A percentile compares a stretch with the other conserved stretches of the same genome.
Conservation (phyloP, 2,797 vertebrate genomes). For the Nasua narica region DNA sequence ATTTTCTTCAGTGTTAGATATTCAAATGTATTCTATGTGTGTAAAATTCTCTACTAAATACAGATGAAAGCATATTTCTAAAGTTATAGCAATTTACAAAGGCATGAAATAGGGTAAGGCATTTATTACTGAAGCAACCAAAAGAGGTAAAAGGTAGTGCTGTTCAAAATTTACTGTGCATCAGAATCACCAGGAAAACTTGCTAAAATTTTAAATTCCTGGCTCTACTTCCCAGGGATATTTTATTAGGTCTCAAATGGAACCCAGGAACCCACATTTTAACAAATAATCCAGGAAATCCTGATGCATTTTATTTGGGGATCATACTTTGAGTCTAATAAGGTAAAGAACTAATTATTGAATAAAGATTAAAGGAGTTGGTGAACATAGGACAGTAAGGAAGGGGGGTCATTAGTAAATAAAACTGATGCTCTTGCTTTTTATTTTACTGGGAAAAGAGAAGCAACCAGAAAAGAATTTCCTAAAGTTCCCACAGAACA, state of each 20-base stretch:
- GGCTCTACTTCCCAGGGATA: neutral
- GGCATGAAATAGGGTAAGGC: neutral
- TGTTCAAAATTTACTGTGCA: neutral
- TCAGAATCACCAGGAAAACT: neutral
- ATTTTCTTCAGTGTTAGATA: neutral
- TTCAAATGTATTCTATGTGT: neutral
- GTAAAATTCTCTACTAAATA: neutral
- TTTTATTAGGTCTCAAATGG: neutral
- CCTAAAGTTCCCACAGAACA: neutral
- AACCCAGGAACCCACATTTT: neutral
- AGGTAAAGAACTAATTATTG: neutral
- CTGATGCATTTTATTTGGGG: neutral
- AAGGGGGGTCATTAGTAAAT: neutral
- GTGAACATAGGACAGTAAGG: neutral
- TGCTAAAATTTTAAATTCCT: neutral
- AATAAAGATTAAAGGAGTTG: neutral
- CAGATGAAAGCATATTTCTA: neutral
- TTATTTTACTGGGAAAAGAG: neutral
- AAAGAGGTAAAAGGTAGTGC: neutral
- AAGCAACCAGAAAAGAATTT: neutral
- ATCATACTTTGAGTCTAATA: neutral
- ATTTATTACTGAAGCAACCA: neutral
- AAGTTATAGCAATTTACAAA: neutral
- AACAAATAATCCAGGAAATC: neutral
- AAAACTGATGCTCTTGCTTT: neutral